Evolutionary conservation across 2,888 invertebrate species (phyloP).

Genomic region (Chelonus formosanus): DNA sequence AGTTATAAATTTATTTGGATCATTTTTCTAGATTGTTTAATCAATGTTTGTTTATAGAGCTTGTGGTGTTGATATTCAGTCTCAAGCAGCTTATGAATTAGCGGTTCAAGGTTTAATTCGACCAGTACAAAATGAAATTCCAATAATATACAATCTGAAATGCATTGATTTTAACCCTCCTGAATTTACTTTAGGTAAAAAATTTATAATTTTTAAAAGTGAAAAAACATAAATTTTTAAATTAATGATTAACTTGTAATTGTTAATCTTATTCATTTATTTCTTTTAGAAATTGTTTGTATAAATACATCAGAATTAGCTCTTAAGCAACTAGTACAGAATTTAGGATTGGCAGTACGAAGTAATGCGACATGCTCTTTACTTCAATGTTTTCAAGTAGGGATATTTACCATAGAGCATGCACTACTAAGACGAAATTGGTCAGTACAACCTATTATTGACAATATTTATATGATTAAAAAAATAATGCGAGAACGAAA

Average conservation of each 20-base stretch:
- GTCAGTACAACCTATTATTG: constrained; percentile 74
- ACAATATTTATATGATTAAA: constrained; percentile 72
- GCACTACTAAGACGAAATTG: constrained; percentile 86
- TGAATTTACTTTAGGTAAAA: constrained; percentile 81
- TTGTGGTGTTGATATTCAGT: constrained; percentile 83
- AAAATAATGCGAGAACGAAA: constrained; percentile 68
- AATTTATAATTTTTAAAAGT: constrained; percentile 19
- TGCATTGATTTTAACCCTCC: constrained; percentile 85
- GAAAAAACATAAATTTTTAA: not conserved
- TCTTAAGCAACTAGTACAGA: constrained; percentile 81
- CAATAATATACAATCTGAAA: constrained; percentile 86
- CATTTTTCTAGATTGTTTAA: constrained; percentile 29
- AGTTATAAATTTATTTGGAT: constrained; percentile 53
- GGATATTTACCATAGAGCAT: constrained; percentile 79
- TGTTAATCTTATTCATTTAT: constrained; percentile 9
- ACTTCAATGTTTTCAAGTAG: constrained; percentile 83
- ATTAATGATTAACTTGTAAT: no score
- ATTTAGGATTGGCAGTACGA: constrained; percentile 82
- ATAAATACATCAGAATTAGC: constrained; percentile 86
- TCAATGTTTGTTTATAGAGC: constrained; percentile 64
- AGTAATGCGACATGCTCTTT: constrained; percentile 82
- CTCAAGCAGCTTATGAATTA: constrained; percentile 89
- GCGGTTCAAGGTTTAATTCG: constrained; percentile 84
- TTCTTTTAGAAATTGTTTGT: constrained; percentile 80
- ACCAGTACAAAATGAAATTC: constrained; percentile 75